A percentile compares a stretch with the other conserved stretches of the same genome.
These are phyloP conservation scores for Nemopilema nomurai DNA, from an alignment of 30 jellyfish, hydroid and myxozoan genomes.

Conservation along the genomic window DNA sequence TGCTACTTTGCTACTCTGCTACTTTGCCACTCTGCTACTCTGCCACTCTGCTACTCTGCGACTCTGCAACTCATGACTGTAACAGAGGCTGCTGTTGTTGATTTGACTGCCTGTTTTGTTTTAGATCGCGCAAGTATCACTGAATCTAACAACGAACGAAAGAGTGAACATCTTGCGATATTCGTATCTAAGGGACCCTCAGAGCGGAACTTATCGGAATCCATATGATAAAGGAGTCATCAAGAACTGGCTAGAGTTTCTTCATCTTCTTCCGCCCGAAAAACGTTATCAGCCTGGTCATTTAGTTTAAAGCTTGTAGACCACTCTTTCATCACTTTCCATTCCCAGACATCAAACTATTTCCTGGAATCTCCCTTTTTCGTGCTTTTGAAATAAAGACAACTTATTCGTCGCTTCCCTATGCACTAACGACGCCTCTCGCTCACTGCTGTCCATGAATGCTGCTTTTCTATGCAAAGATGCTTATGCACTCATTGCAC, in stretches of 20 bases:
- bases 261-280: conserved; percentile 70
- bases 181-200: conserved; percentile 73
- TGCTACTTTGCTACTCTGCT: no score
- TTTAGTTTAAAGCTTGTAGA: conserved; percentile 1
- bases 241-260: conserved; percentile 82
- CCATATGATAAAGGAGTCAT: conserved; percentile 86
- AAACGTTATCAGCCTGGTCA: background rate
- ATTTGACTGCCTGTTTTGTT: background rate
- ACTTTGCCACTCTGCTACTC: no score
- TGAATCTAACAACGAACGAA: conserved; percentile 86
- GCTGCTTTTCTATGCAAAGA: background rate
- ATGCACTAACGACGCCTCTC: no score
- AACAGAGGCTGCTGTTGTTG: background rate
- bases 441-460: no score
- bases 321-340: background rate
- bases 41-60: no score
- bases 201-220: conserved; percentile 71
- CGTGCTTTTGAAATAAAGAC: no score
- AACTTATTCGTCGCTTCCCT: no score
- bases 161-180: conserved; percentile 70
- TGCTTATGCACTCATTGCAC: no score
- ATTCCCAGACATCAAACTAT: no score
- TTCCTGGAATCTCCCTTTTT: no score
- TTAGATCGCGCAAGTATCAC: conserved; percentile 67
- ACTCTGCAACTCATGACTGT: no score